Evolutionary conservation across 2,113 vertebrate genomes (phyloP).

Genomic region (Upupa epops): DNA sequence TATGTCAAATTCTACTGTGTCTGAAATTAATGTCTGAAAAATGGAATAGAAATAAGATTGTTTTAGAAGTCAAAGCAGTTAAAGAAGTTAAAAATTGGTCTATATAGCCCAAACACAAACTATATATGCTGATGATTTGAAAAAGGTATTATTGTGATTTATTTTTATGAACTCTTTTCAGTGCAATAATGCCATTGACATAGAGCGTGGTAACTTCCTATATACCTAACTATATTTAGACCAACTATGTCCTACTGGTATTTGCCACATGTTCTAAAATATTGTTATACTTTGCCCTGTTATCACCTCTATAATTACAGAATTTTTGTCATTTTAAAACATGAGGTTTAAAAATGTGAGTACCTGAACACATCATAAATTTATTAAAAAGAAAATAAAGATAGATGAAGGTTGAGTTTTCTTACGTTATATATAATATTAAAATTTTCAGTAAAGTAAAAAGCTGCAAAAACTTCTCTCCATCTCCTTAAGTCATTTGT

Average conservation of each 20-base stretch:
- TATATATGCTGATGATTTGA: background rate
- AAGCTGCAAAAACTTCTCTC: background rate
- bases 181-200: background rate
- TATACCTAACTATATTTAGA: background rate
- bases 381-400: background rate
- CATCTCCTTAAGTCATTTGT: background rate
- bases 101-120: background rate
- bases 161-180: background rate
- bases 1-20: background rate
- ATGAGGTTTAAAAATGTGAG: no score
- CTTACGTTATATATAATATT: background rate
- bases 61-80: slow-evolving; percentile 11
- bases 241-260: background rate
- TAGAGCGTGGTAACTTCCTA: background rate
- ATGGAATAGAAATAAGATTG: background rate
- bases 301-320: background rate
- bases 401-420: background rate
- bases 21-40: background rate
- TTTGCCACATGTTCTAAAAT: background rate
- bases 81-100: background rate
- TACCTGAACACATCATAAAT: background rate
- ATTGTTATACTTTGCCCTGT: background rate
- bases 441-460: background rate
- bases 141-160: background rate
- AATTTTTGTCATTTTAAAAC: background rate